Conservation (phyloP, 2,888 invertebrate genomes). For the Lasioglossum villosulum region DNA sequence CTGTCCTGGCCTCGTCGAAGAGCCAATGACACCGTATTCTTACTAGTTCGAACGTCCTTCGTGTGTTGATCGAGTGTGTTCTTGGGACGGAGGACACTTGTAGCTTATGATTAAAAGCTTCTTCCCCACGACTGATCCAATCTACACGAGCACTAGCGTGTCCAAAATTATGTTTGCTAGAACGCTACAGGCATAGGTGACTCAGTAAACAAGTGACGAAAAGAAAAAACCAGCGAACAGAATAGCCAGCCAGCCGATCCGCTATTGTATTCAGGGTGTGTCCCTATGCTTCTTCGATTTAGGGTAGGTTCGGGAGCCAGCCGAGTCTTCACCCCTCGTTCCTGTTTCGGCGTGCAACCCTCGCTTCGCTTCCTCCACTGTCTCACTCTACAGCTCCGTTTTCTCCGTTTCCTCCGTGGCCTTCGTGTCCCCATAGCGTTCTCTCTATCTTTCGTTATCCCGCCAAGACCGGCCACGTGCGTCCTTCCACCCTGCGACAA, state of each 20-base stretch:
- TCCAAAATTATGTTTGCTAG: background rate
- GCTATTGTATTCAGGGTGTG: conserved; percentile 76
- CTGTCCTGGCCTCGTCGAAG: background rate
- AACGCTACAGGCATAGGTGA: background rate
- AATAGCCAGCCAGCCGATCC: background rate
- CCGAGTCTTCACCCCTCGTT: conserved; percentile 36
- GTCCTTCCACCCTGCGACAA: conserved; percentile 41
- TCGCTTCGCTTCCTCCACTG: background rate
- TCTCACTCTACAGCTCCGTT: background rate
- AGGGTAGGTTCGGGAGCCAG: conserved; percentile 77
- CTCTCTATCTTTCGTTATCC: conserved; percentile 50
- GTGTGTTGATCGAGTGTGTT: background rate
- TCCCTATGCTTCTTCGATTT: conserved; percentile 81
- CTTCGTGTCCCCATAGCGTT: conserved; percentile 23
- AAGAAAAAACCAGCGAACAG: background rate
- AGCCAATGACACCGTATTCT: no score
- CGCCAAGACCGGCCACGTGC: conserved; percentile 64
- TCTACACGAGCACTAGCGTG: no score
- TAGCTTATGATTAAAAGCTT: background rate
- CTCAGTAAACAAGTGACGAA: background rate
- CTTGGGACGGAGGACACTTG: background rate
- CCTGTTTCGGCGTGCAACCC: background rate
- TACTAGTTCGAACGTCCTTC: background rate
- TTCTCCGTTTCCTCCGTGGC: conserved; percentile 4
- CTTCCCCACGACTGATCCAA: no score